Percentiles rank a stretch among this genome's conserved stretches.
phyloP scores from a whole-genome alignment of 1,140 invertebrate species.

The Camponotus vicinus region DNA sequence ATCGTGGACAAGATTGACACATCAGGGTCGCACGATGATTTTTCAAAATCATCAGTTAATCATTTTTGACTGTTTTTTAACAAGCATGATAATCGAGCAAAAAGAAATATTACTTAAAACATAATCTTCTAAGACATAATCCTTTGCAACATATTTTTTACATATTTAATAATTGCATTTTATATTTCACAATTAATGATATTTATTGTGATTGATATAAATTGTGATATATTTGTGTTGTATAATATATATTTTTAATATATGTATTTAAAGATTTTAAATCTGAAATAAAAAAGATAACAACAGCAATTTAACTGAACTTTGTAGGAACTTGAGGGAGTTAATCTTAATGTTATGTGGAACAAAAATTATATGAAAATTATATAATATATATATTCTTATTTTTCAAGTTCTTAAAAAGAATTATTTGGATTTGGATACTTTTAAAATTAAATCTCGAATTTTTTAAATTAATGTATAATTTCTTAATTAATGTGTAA shows the following conservation, averaged over 20 bases:
- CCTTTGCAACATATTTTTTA: neutral
- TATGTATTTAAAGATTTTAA: no score
- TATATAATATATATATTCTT: no score
- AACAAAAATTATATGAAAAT: no score
- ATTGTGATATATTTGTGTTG: neutral
- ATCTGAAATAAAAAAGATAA: no score
- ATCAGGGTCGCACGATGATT: neutral
- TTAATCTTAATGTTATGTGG: no score
- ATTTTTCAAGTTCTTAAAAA: neutral
- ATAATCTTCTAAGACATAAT: no score
- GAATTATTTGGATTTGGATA: neutral
- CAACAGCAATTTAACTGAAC: no score
- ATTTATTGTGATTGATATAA: neutral
- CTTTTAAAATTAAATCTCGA: neutral
- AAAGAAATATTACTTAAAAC: neutral
- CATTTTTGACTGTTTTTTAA: neutral
- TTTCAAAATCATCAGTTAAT: conserved; percentile 8
- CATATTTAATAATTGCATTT: neutral
- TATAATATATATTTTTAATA: no score
- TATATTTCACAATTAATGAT: neutral
- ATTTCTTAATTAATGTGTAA: neutral
- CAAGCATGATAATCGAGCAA: neutral
- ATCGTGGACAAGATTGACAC: neutral
- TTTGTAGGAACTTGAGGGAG: no score
- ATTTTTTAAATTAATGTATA: neutral